Evolutionary conservation across 2,113 vertebrate species (phyloP).

Genomic region (Oryzias celebensis): DNA sequence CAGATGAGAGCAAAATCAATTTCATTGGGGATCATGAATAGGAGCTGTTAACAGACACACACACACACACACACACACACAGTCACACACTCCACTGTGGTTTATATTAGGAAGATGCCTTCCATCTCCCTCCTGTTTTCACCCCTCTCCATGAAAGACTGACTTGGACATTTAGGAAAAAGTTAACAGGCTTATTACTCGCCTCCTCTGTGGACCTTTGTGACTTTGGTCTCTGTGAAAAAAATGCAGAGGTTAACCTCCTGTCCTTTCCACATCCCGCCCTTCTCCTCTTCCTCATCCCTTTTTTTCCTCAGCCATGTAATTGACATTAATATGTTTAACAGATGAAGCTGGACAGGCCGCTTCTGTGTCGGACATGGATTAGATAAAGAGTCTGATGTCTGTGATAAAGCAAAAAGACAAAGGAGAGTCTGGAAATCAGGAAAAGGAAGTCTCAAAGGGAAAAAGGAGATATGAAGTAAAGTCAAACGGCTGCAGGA

Average conservation of each 20-base stretch:
- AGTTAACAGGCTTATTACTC: conserved; percentile 31
- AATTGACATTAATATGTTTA: conserved; percentile 64
- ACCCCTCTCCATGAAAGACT: conserved; percentile 40
- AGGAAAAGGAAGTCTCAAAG: not conserved
- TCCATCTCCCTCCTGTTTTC: conserved; percentile 18
- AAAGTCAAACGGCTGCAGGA: not conserved
- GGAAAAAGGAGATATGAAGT: conserved; percentile 3
- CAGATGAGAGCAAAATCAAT: conserved; percentile 60
- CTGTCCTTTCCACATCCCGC: not conserved
- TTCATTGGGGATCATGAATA: conserved; percentile 54
- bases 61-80: not conserved
- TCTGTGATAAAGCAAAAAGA: not conserved
- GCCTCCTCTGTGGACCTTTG: conserved; percentile 27
- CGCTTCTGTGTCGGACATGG: conserved; percentile 43
- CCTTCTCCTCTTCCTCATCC: conserved; percentile 5
- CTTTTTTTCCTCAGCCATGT: conserved; percentile 37
- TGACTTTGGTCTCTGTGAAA: conserved; percentile 41
- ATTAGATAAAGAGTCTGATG: conserved; percentile 1
- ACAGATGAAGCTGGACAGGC: conserved; percentile 58
- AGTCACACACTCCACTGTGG: conserved; percentile 7
- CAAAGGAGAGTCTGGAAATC: not conserved
- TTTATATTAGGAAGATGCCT: conserved; percentile 69
- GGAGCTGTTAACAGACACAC: conserved; percentile 34
- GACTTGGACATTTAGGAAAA: conserved; percentile 48
- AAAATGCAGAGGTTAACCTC: conserved; percentile 49